phyloP scores from a whole-genome alignment of 2,888 invertebrate genomes.

The Cotesia congregata region DNA sequence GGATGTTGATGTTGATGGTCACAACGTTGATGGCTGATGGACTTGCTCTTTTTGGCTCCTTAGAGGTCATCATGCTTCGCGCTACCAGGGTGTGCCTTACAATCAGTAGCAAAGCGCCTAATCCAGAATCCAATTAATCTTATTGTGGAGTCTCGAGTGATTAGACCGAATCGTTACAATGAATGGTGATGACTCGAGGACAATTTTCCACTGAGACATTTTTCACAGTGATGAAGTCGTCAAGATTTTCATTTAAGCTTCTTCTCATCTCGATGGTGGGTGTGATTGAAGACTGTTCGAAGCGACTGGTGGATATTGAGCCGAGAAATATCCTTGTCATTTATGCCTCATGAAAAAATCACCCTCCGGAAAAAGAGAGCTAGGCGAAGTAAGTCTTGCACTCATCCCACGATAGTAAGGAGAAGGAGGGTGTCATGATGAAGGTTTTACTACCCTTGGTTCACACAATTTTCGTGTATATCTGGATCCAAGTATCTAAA shows the following conservation, averaged over 20 bases:
- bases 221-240: neutral
- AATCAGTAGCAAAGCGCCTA: no score
- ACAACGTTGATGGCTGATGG: no score
- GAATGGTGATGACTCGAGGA: constrained; percentile 7
- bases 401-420: neutral
- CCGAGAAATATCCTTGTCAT: constrained; percentile 4
- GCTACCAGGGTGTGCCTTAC: no score
- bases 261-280: neutral
- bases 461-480: constrained; percentile 58
- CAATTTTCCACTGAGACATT: neutral
- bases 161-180: neutral
- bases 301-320: neutral
- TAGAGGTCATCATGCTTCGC: no score
- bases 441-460: constrained; percentile 53
- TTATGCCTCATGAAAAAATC: constrained; percentile 3
- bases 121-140: neutral
- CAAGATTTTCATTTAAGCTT: constrained; percentile 8
- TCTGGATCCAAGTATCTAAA: constrained; percentile 62
- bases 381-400: neutral
- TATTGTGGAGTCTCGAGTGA: neutral
- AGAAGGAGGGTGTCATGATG: constrained; percentile 27
- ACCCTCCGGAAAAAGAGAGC: constrained; percentile 4
- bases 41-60: no score
- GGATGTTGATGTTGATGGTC: no score
- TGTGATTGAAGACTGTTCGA: neutral